Percentiles rank a stretch among this genome's conserved stretches.
Conservation (phyloP, 2,113 vertebrate genomes). For the Aegithalos caudatus region DNA sequence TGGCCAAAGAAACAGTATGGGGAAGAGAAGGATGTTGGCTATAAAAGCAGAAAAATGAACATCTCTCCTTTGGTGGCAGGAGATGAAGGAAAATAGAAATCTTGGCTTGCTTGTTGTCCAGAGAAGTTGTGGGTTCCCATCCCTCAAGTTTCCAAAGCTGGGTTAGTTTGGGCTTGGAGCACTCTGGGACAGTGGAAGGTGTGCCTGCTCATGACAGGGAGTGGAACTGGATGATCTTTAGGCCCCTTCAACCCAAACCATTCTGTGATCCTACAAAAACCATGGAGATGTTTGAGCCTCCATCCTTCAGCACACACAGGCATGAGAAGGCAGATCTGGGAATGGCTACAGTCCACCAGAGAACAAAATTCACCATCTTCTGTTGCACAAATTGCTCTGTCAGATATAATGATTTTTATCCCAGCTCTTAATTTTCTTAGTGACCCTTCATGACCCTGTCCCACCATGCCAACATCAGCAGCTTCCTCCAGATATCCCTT, state of each 20-base stretch:
- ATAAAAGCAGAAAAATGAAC: background rate
- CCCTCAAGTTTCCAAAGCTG: background rate
- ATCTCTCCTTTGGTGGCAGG: background rate
- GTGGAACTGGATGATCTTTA: background rate
- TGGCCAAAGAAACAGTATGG: background rate
- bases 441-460: rapidly evolving
- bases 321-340: background rate
- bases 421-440: slow-evolving; percentile 28
- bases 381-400: background rate
- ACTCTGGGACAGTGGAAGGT: background rate
- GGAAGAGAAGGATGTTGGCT: background rate
- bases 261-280: background rate
- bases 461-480: background rate
- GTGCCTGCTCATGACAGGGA: background rate
- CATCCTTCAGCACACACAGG: background rate
- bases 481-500: background rate
- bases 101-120: background rate
- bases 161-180: rapidly evolving
- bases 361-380: background rate
- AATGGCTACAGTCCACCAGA: background rate
- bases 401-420: slow-evolving; percentile 37
- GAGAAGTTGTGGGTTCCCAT: background rate
- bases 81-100: background rate
- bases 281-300: background rate
- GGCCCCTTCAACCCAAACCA: background rate